Conservation (phyloP, 2,888 invertebrate species). For the Pristionchus japonicus region DNA sequence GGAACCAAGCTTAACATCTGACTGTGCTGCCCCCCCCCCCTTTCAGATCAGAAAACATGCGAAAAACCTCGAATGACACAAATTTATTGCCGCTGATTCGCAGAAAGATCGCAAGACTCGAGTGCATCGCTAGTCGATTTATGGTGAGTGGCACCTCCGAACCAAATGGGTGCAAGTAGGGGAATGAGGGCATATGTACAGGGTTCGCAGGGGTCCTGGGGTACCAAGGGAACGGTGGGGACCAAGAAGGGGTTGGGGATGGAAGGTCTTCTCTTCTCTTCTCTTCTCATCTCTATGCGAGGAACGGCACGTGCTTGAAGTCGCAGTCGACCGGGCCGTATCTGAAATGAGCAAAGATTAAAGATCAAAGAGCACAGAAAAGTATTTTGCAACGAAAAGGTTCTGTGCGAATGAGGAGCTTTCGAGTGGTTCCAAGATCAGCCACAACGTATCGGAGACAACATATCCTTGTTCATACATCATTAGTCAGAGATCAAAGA, state of each 20-base stretch:
- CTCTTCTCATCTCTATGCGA: background rate
- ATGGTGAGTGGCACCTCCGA: background rate
- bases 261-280: too few relatives aligned
- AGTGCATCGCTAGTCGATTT: background rate
- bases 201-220: too few relatives aligned
- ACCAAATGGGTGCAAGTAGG: too few relatives aligned
- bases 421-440: background rate
- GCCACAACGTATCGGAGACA: too few relatives aligned
- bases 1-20: too few relatives aligned
- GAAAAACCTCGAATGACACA: slow-evolving; percentile 15
- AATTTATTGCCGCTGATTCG: slow-evolving; percentile 1
- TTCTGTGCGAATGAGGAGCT: too few relatives aligned
- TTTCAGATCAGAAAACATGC: too few relatives aligned
- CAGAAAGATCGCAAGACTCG: background rate
- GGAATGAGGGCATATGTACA: too few relatives aligned
- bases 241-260: background rate
- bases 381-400: too few relatives aligned
- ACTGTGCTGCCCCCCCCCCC: too few relatives aligned
- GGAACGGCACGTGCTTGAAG: slow-evolving; percentile 39
- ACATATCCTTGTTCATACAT: background rate
- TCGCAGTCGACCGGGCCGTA: background rate
- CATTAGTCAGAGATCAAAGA: background rate
- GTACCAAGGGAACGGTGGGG: background rate
- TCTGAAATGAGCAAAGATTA: slow-evolving; percentile 38
- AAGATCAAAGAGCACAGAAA: background rate